Percentiles rank a stretch among this genome's conserved stretches.
Conservation (phyloP, 2,888 invertebrate genomes). For the Belgica antarctica region DNA sequence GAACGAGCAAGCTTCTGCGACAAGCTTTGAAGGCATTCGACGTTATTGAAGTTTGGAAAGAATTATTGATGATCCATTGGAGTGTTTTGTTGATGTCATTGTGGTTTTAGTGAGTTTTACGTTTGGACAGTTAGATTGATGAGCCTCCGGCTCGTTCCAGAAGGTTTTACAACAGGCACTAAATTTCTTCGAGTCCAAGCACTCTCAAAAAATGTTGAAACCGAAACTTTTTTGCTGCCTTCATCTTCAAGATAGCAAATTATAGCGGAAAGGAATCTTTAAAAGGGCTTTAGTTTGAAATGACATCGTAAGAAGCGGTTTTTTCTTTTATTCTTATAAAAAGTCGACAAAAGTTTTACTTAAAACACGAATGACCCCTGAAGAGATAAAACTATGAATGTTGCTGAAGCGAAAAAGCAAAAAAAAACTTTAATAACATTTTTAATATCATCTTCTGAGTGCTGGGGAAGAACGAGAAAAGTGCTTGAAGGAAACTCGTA, state of each 20-base stretch:
- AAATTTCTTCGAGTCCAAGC: constrained; percentile 1
- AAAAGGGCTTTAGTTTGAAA: background rate
- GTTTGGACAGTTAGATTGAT: no score
- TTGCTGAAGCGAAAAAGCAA: background rate
- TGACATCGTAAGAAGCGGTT: no score
- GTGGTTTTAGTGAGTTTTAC: no score
- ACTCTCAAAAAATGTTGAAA: background rate
- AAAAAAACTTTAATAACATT: constrained; percentile 10
- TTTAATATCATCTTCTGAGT: background rate
- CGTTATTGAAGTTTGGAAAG: no score
- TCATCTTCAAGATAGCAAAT: constrained; percentile 1
- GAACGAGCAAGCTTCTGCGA: no score
- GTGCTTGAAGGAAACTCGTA: constrained; percentile 1
- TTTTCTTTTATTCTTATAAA: no score
- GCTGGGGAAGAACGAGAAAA: background rate
- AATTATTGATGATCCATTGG: no score
- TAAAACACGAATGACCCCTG: constrained; percentile 20
- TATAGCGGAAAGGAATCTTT: background rate
- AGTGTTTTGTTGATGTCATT: no score
- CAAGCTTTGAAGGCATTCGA: no score
- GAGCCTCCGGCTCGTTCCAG: no score
- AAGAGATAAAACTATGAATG: constrained; percentile 29
- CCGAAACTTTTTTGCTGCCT: background rate
- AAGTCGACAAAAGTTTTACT: constrained; percentile 1
- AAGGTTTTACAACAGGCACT: background rate